Base-by-base conservation (phyloP, 2,888 invertebrate genomes). In the Rhimphoctona megacephalus region DNA sequence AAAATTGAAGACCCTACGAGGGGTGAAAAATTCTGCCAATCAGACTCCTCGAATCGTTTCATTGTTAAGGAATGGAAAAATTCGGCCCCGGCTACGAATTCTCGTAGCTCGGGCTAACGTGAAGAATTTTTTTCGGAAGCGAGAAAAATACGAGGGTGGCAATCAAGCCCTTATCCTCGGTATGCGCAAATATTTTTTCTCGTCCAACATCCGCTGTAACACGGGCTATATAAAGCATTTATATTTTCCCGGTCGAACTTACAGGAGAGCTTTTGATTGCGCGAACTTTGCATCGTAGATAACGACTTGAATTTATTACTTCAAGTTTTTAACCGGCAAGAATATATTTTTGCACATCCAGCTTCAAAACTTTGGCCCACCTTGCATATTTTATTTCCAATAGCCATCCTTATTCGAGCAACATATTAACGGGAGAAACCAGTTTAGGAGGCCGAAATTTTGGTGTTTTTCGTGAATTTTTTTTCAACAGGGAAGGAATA, bases 201-300 rank as follows among this genome's bases (percentile, higher is more conserved):
- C 19, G 7, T 43, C 36, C 66, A 17, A 19, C 36, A 17, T 52
- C 39, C 73, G 36, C 36, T 8, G 39, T 39, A 30, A 30, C 61
- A 6, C 61, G 30, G 61, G 6, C 49, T 19, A 33, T 39, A 67
- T 30, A 30, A 30, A 61, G 61, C 61, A 46, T 49, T 61, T 77
- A 82, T 79, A 79, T 33, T 70, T 73, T 66, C 67, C 43, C 4
- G 22, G 78, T 54, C 19, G n/a, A 57, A 39, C 46, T 17, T 11
- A 67, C 61, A 17, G 17, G 30, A 30, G 30, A 25, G 61, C 30
- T 61, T 61, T 61, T 61, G 61, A 61, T 61, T 61, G 61, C 61
- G 61, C 17, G 17, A 79, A 84, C 83, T 84, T 84, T 84, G 64
- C 74, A 73, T 83, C 83, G 17, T 66, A 17, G 14, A 69, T 43